Base-by-base conservation (phyloP, 2,113 vertebrate genomes). In the Pachypanchax playfairii region DNA sequence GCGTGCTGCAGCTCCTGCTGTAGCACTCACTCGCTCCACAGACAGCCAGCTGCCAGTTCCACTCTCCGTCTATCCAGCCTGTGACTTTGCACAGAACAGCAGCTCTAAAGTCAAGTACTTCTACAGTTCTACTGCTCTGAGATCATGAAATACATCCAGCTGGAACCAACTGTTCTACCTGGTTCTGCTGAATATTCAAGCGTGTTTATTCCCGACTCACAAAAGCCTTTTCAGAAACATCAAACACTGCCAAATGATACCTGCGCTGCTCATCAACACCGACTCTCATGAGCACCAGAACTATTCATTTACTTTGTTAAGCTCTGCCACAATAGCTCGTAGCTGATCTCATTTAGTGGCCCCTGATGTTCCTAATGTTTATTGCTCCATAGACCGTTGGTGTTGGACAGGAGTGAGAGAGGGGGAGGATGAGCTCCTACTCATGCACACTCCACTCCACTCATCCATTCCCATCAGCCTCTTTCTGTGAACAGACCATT, bases 21-120 rank as follows among this genome's bases (percentile, higher is more conserved):
- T 58, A 43, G 46, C 59, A 60, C 73, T 59, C 29, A 4, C 35
- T 41, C 29, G 9, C 55, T 62, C 53, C 57, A 22, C 62, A 69
- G 78, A 84, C 77, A 84, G 75, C 77, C 41, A 25, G 65, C 72
- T 84, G 86, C 79, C 75, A 67, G 41, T 73, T 75, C 52, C 53
- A 47, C 65, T 85, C 59, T 58, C 62, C 12, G n/a, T 83, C 78
- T 50, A 44, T 74, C 73, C 61, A 0, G 17, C 43, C 29, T 3
- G 29, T 6, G 29, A 64, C 62, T 36, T 12, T 20, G 58, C 47
- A 55, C 22, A 61, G 28, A 57, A 65, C 63, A 63, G 57, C 65
- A 39, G 52, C 71, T 18, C 64, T 13, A 24, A 38, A 38, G 39
- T 49, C 1, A 67, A 51, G 36, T 38, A 28, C n/a, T n/a, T n/a